Percentiles rank a stretch among this genome's conserved stretches.
Conservation (phyloP, 2,797 vertebrate species). For the Odontamblyopus rebecca region DNA sequence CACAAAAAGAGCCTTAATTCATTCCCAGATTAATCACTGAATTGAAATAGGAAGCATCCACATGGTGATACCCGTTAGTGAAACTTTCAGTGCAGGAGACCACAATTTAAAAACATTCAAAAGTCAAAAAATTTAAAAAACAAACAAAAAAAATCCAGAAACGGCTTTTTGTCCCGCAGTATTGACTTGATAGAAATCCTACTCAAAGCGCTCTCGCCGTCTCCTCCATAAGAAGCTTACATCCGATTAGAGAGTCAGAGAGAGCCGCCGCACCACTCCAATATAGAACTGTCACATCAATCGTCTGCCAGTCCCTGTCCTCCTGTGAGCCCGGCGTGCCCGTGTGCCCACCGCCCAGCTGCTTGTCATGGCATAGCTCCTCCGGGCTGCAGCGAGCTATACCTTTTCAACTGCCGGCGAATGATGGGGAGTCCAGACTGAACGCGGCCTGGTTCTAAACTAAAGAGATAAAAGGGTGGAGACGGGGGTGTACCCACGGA, state of each 20-base stretch:
- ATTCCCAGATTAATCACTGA: not conserved
- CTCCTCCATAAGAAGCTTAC: conserved; percentile 72
- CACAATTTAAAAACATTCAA: conserved; percentile 6
- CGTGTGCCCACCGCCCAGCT: conserved; percentile 6
- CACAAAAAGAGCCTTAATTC: not conserved
- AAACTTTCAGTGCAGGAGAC: conserved; percentile 36
- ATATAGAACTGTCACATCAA: conserved; percentile 42
- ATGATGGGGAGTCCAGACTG: conserved; percentile 54
- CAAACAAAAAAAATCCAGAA: not conserved
- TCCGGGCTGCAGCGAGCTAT: conserved; percentile 8
- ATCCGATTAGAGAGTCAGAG: conserved; percentile 66
- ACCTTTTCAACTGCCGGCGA: conserved; percentile 23
- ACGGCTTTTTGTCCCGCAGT: conserved; percentile 24
- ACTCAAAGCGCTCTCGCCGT: conserved; percentile 22
- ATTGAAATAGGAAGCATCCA: conserved; percentile 9
- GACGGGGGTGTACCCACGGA: conserved; percentile 61
- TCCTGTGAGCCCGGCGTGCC: not conserved
- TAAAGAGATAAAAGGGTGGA: conserved; percentile 61
- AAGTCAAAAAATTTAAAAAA: not conserved
- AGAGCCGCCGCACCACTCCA: conserved; percentile 42
- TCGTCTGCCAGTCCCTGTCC: conserved; percentile 9
- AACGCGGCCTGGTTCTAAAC: conserved; percentile 59
- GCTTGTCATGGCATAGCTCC: conserved; percentile 19
- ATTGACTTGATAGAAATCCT: conserved; percentile 43
- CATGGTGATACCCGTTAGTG: conserved; percentile 38